Percentiles rank a stretch among this genome's conserved stretches.
Conservation (phyloP, 2,888 invertebrate genomes). For the Dione juno region DNA sequence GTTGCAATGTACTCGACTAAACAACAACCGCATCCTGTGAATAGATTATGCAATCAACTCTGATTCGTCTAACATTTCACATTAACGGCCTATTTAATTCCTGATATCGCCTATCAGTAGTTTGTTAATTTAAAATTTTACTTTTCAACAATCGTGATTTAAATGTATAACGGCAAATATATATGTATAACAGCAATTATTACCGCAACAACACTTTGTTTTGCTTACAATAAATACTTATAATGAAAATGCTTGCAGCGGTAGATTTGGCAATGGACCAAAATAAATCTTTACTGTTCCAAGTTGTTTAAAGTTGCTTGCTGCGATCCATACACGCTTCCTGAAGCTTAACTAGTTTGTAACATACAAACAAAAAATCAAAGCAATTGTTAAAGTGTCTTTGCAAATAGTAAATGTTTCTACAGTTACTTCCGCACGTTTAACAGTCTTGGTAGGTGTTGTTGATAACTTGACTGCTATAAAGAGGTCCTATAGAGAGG, state of each 20-base stretch:
- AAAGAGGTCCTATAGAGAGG: too few species aligned
- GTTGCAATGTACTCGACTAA: constrained; percentile 37
- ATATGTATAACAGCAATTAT: background rate
- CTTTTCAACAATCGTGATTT: background rate
- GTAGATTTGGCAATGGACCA: constrained; percentile 43
- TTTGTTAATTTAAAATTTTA: background rate
- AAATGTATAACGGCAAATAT: background rate
- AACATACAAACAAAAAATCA: constrained; percentile 7
- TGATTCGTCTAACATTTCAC: constrained; percentile 32
- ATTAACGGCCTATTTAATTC: constrained; percentile 19
- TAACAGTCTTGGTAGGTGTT: background rate
- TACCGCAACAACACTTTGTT: background rate
- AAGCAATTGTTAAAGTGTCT: constrained; percentile 4
- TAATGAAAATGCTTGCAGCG: constrained; percentile 43
- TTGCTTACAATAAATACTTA: constrained; percentile 24
- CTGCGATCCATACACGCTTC: constrained; percentile 13
- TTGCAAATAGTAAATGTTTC: background rate
- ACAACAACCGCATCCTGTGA: constrained; percentile 34
- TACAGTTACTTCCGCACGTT: constrained; percentile 11
- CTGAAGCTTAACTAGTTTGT: constrained; percentile 13
- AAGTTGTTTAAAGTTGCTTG: constrained; percentile 36
- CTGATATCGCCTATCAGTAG: constrained; percentile 4
- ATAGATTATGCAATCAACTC: constrained; percentile 31
- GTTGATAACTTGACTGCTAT: background rate
- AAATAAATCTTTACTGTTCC: constrained; percentile 36